A percentile compares a stretch with the other conserved stretches of the same genome.
Conservation (phyloP, 2,113 vertebrate species). For the Microcebus tavaratra region DNA sequence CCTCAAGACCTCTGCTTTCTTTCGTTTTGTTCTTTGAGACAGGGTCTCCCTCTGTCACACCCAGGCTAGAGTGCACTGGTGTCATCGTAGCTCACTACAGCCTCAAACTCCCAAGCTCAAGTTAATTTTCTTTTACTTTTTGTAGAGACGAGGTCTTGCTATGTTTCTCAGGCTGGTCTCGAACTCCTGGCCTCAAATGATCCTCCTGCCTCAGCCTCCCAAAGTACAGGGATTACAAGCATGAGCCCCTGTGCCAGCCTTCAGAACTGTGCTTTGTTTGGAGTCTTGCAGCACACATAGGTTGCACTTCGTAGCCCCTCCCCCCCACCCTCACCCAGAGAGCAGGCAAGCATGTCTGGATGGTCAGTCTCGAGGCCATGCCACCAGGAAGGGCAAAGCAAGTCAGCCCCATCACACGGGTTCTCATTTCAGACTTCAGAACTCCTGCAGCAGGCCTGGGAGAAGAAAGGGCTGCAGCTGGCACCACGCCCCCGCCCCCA, state of each 20-base stretch:
- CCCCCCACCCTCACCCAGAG: background rate
- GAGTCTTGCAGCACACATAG: background rate
- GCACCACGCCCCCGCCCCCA: background rate
- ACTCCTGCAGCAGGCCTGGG: background rate
- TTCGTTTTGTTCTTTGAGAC: no score
- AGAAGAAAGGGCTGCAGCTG: background rate
- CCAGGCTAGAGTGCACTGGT: no score
- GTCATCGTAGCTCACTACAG: no score
- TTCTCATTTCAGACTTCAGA: background rate
- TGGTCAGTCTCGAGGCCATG: background rate
- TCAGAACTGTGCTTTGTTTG: background rate
- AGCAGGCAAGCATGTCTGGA: background rate
- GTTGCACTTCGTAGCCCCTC: fast-evolving
- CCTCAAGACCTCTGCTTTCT: background rate
- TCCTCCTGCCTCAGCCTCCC: no score
- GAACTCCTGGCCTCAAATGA: no score
- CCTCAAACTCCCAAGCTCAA: background rate
- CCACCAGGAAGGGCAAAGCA: background rate
- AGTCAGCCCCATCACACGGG: background rate
- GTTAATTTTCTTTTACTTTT: no score
- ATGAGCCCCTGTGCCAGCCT: no score
- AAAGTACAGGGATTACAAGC: no score
- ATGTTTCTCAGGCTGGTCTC: no score
- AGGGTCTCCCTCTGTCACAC: no score
- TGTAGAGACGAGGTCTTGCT: no score